Evolutionary conservation across 2,888 invertebrate species (phyloP).

Genomic region (Amitus sp.): DNA sequence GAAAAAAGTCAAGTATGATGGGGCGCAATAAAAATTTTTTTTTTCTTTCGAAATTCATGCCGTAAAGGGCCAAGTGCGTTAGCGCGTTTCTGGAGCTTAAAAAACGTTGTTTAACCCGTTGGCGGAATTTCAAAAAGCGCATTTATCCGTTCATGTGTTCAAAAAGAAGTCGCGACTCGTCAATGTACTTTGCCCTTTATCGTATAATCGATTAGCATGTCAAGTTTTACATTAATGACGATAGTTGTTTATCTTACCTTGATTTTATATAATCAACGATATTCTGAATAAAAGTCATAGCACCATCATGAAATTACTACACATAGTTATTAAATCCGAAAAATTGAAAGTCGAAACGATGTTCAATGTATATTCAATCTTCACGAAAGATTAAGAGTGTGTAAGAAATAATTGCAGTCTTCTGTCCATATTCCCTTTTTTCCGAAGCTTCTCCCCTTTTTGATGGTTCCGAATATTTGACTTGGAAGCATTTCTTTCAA

Average conservation of each 20-base stretch:
- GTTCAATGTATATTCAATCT: conserved; percentile 53
- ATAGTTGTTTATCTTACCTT: conserved; percentile 39
- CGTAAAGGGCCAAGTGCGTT: conserved; percentile 35
- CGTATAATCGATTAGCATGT: conserved; percentile 33
- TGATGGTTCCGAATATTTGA: no score
- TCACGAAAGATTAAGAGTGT: conserved; percentile 48
- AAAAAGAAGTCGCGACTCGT: conserved; percentile 9
- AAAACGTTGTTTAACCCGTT: no score
- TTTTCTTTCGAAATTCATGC: conserved; percentile 47
- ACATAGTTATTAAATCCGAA: conserved; percentile 42
- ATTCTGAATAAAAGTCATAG: conserved; percentile 50
- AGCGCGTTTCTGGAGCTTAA: conserved; percentile 17
- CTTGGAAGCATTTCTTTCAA: no score
- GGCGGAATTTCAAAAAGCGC: background rate
- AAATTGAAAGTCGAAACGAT: conserved; percentile 50
- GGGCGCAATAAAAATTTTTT: no score
- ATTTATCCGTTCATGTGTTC: conserved; percentile 23
- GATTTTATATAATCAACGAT: conserved; percentile 49
- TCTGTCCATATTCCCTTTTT: conserved; percentile 32
- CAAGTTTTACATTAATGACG: conserved; percentile 40
- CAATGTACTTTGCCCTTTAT: conserved; percentile 35
- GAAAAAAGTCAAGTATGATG: conserved; percentile 23
- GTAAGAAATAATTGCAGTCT: conserved; percentile 47
- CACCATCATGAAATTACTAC: conserved; percentile 50
- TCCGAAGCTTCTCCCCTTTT: conserved; percentile 18